phyloP scores from a whole-genome alignment of 2,113 vertebrate species.

The Labrus mixtus region DNA sequence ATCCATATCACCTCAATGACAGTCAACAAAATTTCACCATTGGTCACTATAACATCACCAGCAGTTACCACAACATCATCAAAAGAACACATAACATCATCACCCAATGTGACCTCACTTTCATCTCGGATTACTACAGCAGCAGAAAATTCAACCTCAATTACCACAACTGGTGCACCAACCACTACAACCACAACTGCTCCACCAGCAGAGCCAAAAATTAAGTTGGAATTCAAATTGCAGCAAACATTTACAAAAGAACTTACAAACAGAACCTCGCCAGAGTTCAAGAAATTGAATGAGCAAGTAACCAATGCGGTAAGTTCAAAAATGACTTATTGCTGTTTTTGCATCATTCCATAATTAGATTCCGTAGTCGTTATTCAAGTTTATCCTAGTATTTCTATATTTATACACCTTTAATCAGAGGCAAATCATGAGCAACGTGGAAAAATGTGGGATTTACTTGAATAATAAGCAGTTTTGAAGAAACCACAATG shows the following conservation, averaged over 20 bases:
- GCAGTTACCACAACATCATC: too few relatives aligned
- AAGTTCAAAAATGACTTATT: not conserved
- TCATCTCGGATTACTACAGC: not conserved
- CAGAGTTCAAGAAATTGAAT: not conserved
- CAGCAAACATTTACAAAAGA: rapidly evolving
- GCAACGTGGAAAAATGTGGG: too few relatives aligned
- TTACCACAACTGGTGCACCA: not conserved
- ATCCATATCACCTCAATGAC: not conserved
- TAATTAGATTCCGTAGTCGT: too few relatives aligned
- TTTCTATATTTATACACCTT: too few relatives aligned
- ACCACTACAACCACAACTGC: not conserved
- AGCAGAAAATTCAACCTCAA: not conserved
- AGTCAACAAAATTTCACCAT: not conserved
- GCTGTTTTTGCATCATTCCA: not conserved
- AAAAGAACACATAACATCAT: too few relatives aligned
- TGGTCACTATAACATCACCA: not conserved
- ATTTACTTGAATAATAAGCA: too few relatives aligned
- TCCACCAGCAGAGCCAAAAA: not conserved
- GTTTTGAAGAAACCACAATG: too few relatives aligned
- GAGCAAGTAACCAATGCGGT: not conserved
- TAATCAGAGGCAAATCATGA: too few relatives aligned
- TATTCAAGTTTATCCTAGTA: too few relatives aligned
- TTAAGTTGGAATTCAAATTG: slow-evolving; percentile 22
- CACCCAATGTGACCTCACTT: not conserved
- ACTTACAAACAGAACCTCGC: not conserved